Conservation (phyloP, 2,113 vertebrate genomes). For the Trematocara zebra region DNA sequence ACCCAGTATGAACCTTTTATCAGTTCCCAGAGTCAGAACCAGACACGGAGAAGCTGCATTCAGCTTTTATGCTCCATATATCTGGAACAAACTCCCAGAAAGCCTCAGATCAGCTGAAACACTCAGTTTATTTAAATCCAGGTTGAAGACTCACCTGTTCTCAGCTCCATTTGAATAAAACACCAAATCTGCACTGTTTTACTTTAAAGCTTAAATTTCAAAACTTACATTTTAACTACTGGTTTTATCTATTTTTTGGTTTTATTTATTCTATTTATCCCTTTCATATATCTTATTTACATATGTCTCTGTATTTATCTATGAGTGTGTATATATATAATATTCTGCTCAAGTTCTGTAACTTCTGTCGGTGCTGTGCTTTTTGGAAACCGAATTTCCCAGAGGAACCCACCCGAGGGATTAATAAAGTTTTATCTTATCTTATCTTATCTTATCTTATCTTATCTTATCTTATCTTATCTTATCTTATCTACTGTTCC, state of each 20-base stretch:
- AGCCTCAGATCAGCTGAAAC: background rate
- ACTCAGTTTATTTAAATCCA: too few species aligned
- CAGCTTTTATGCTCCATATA: background rate
- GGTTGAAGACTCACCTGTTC: background rate
- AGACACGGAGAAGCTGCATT: rapidly evolving
- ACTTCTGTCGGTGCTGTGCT: too few species aligned
- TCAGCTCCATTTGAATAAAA: background rate
- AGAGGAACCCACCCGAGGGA: too few species aligned
- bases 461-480: too few species aligned
- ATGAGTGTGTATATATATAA: too few species aligned
- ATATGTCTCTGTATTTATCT: too few species aligned
- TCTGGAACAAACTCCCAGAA: background rate
- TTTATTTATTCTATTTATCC: too few species aligned
- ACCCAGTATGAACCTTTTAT: background rate
- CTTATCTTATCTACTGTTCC: background rate
- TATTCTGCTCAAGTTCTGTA: too few species aligned
- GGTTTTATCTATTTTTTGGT: background rate
- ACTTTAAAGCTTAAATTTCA: background rate
- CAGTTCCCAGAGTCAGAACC: background rate
- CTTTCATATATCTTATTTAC: too few species aligned
- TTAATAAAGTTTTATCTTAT: too few species aligned
- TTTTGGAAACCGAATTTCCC: too few species aligned
- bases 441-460: too few species aligned
- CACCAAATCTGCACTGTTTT: background rate
- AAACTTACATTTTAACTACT: background rate